Conservation (phyloP, 2,797 vertebrate species). For the Crocodylus rhombifer region DNA sequence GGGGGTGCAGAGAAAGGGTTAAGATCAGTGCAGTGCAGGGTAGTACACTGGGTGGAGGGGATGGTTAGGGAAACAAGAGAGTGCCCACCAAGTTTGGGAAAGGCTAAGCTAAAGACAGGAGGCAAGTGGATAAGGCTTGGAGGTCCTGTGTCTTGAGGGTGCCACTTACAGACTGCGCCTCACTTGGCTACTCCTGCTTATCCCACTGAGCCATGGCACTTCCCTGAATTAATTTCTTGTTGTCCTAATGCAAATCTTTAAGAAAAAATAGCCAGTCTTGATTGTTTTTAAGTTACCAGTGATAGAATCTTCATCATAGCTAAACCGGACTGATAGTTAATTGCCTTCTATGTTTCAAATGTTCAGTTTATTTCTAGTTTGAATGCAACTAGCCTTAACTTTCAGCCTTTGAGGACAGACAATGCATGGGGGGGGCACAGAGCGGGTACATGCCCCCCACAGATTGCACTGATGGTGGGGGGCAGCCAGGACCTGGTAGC, state of each 20-base stretch:
- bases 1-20: no score
- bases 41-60: no score
- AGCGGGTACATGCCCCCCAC: no score
- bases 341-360: neutral
- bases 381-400: neutral
- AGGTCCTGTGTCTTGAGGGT: no score
- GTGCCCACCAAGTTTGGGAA: no score
- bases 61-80: no score
- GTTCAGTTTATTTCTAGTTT: neutral
- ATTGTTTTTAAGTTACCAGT: conserved; percentile 2
- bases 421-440: no score
- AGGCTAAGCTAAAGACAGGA: no score
- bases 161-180: neutral
- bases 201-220: neutral
- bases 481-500: no score
- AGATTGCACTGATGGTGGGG: no score
- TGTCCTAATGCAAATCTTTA: neutral
- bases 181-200: neutral
- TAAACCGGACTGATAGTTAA: neutral
- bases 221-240: neutral
- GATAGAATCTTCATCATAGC: neutral
- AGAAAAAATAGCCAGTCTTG: neutral
- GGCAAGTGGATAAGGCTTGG: no score
- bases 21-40: no score
- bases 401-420: neutral